Evolutionary conservation across 2,797 vertebrate genomes (phyloP), one percentile per base, ranked within the genome.

Genomic region (Eutrigla gurnardus): DNA sequence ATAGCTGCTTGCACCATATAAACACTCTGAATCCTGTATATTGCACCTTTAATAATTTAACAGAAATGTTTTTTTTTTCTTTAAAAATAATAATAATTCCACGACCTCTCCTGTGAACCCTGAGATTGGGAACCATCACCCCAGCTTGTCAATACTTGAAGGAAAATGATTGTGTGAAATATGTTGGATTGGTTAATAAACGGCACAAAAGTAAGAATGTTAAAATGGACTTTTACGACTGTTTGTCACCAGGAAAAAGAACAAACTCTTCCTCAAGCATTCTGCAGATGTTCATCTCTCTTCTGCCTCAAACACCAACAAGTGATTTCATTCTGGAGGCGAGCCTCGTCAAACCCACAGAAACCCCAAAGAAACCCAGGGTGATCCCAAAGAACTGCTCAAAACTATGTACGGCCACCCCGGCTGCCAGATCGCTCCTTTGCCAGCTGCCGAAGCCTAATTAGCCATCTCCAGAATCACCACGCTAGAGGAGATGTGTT

Each of bases 401-500:
- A 25, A 35, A 12, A 18, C 54, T 65, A 18, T 58, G 68, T 63
- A 50, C 1, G 88, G 80, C 91, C 92, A 90, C 90, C 90, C 84
- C 87, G 52, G 83, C 77, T 88, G 86, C 85, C 73, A 64, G 73
- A 67, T 65, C 79, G 76, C 84, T 87, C 77, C 73, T 80, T 68
- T 78, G 79, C 89, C 92, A 92, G 86, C 93, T 91, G 90, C 89
- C 80, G 80, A 47, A 73, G 88, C 86, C 92, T 93, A 93, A 95
- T 95, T 93, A 93, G 85, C 89, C 84, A 86, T 85, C 90, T 89
- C 76, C 81, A 83, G 86, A 86, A 85, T 91, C 92, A 80, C 88
- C 88, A 81, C 64, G 84, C 90, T 86, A 90, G 78, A 89, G 81
- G 80, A 92, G 91, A 91, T 86, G 88, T 86, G 89, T 94, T 93